Evolutionary conservation across 2,888 invertebrate genomes (phyloP), one percentile per base, ranked within the genome.

Genomic region (Hylaea fasciaria): DNA sequence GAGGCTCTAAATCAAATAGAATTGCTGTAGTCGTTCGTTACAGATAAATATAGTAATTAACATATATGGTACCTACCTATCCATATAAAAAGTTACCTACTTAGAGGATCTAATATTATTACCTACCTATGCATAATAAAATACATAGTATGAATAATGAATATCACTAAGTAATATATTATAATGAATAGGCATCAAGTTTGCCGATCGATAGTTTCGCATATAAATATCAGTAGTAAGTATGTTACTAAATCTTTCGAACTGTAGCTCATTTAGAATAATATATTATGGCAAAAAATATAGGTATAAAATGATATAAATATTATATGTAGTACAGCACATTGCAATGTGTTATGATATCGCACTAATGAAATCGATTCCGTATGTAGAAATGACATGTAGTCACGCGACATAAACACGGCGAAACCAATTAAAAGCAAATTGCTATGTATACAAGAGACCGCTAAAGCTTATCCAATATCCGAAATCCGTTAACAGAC

Each of bases 371-470:
- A 9, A 32, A 32, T 32, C 40, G 40, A 40, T 13, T 40, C 9
- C 12, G 8, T 40, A 8, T 40, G 3, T n/a, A 14, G 40, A 40
- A 40, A 0, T 14, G 13, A 45, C 8, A 45, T 28, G 13, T 7
- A 32, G 7, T 1, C 22, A 17, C 12, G 65, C 65, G 70, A 65
- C 66, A 64, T 58, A 65, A 71, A 70, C 68, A 71, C 69, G 74
- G 69, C 72, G 66, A 82, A 86, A 87, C 78, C 85, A 88, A 89
- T 90, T 89, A 87, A 87, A 86, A 83, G 78, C 80, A 83, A 86
- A 86, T 84, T 81, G 85, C 81, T 84, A 80, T 72, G 82, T 83
- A 87, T 85, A 87, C 85, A 85, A 79, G 78, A 76, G 68, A 70
- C 74, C 71, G 68, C 77, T 80, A 80, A 81, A 81, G 83, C 83